phyloP scores from a whole-genome alignment of 1,140 invertebrate species.

The Macrosteles quadrilineatus region DNA sequence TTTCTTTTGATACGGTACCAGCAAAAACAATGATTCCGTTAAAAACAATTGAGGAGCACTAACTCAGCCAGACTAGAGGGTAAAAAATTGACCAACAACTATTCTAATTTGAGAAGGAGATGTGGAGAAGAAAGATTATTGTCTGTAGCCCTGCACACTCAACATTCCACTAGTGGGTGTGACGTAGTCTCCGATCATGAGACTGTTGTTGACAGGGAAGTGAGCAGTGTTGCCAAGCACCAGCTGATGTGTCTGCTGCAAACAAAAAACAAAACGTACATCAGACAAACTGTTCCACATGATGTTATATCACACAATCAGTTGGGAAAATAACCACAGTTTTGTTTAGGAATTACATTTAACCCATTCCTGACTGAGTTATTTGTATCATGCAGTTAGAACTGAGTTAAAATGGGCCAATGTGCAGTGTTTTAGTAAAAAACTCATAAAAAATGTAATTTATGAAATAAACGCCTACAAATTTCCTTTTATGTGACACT shows the following conservation, averaged over 20 bases:
- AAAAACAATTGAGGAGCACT: no score
- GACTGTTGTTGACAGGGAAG: conserved; percentile 69
- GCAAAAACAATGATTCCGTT: no score
- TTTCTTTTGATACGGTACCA: no score
- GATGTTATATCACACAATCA: neutral
- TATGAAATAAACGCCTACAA: no score
- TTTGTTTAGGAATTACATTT: neutral
- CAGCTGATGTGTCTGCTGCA: conserved; percentile 52
- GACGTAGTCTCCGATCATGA: conserved; percentile 80
- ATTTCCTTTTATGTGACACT: no score
- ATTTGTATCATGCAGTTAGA: neutral
- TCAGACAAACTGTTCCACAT: neutral
- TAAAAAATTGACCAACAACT: conserved; percentile 24
- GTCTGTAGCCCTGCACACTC: conserved; percentile 39
- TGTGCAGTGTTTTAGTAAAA: no score
- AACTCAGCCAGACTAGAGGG: conserved; percentile 18
- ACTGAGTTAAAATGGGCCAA: no score
- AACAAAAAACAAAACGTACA: conserved; percentile 12
- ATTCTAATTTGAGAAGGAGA: neutral
- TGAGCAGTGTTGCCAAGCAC: conserved; percentile 62
- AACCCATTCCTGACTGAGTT: neutral
- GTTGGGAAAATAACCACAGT: neutral
- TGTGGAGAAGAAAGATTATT: conserved; percentile 25
- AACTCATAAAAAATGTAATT: no score
- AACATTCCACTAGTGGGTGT: conserved; percentile 58